Percentiles rank a stretch among this genome's conserved stretches.
These are phyloP conservation scores for Climacteris rufus DNA, from an alignment of 2,113 vertebrate species.

Conservation along the genomic window DNA sequence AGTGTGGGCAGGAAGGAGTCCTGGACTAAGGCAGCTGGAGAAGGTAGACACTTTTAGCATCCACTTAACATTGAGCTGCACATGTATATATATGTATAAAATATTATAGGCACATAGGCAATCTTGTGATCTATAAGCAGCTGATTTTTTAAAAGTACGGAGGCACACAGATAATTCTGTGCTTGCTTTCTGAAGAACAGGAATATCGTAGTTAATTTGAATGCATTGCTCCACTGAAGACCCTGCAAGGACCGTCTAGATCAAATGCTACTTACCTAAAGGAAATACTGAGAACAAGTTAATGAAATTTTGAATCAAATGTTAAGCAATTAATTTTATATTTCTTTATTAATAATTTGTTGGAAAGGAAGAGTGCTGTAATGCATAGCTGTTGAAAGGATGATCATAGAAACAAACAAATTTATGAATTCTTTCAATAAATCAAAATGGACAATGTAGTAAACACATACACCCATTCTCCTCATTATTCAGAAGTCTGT, in stretches of 20 bases:
- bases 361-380: neutral
- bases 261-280: neutral
- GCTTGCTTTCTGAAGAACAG: neutral
- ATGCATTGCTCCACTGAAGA: neutral
- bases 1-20: neutral
- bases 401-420: neutral
- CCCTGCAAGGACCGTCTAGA: neutral
- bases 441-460: neutral
- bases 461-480: neutral
- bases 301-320: neutral
- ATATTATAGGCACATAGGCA: neutral
- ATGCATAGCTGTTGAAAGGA: neutral
- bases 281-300: neutral
- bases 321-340: neutral
- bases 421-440: neutral
- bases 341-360: neutral
- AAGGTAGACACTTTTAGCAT: neutral
- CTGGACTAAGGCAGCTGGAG: neutral
- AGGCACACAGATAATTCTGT: neutral
- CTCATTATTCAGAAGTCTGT: slow-evolving; percentile 11
- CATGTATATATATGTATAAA: neutral
- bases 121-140: neutral
- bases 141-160: neutral
- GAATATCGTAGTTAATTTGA: neutral
- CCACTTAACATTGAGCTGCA: neutral